Evolutionary conservation across 2,797 vertebrate species (phyloP), one percentile per base, ranked within the genome.

Genomic region (Rhabdomys pumilio): DNA sequence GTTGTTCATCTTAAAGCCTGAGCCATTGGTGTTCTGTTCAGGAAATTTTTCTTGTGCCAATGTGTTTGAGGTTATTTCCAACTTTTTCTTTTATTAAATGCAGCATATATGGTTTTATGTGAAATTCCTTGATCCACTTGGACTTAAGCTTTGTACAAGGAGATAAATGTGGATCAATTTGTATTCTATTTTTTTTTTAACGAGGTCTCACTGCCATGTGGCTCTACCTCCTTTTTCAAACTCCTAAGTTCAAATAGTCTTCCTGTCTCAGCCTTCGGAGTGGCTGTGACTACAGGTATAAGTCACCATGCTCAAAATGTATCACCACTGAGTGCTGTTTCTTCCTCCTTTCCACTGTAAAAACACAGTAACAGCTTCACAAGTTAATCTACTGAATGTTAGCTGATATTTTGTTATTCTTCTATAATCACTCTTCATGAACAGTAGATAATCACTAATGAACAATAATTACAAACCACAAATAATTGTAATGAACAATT

Each of bases 401-500:
- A 84, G 34, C 50, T 77, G 88, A 69, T 17, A 76, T 85, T 91
- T 88, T 79, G 29, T 69, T 89, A 2, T 81, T 93, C 38, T 83
- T 9, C 17, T n/a, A 63, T 72, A 38, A 67, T 90, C 44, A 89
- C 72, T 47, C 34, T 63, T 91, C 2, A 34, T 41, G 65, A 90
- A 92, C n/a, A 90, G 82, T 59, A 34, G 59, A 61, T 59, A 94
- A 47, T n/a, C 2, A 86, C 59, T 80, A 93, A 65, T 82, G 59
- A 92, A 55, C n/a, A 89, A 61, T 94, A 82, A 93, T 95, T 93
- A 41, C 13, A 89, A 94, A 75, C 89, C 88, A 79, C 90, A 91
- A 73, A 92, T 53, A 26, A 76, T 47, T 65, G 6, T 24, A 90
- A 47, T 84, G 75, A 90, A 55, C 34, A 93, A 85, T 91, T 26